Conservation (phyloP, 2,888 invertebrate genomes). For the Cheiracanthium punctorium region DNA sequence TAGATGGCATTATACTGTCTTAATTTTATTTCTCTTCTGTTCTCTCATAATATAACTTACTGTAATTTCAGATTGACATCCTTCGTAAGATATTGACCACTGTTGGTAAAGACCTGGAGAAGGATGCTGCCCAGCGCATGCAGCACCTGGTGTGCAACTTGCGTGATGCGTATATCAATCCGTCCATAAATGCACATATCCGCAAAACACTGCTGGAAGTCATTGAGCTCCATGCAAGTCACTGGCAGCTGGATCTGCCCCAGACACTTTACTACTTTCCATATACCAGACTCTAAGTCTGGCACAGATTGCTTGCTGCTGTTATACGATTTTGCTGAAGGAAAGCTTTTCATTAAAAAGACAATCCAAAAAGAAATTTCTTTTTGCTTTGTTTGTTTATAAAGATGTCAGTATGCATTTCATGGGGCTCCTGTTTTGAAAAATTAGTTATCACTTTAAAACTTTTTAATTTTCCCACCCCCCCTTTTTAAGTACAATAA, state of each 20-base stretch:
- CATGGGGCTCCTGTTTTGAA: too few relatives aligned
- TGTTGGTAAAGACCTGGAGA: slow-evolving; percentile 90
- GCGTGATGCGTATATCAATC: slow-evolving; percentile 88
- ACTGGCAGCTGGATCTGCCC: slow-evolving; percentile 92
- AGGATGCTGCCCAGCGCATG: slow-evolving; percentile 86
- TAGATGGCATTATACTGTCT: too few relatives aligned
- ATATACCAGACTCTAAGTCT: slow-evolving; percentile 70
- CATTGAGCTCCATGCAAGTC: slow-evolving; percentile 91
- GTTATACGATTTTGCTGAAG: neutral
- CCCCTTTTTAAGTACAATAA: too few relatives aligned
- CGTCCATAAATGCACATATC: slow-evolving; percentile 82
- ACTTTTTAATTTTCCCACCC: too few relatives aligned
- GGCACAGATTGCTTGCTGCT: neutral
- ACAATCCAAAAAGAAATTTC: neutral
- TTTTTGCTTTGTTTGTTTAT: neutral
- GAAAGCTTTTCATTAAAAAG: neutral
- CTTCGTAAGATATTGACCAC: slow-evolving; percentile 92
- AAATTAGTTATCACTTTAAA: too few relatives aligned
- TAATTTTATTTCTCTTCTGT: too few relatives aligned
- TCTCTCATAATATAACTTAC: too few relatives aligned
- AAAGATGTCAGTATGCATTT: too few relatives aligned
- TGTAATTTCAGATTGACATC: slow-evolving; percentile 83
- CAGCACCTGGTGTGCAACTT: slow-evolving; percentile 87
- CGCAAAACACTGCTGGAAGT: slow-evolving; percentile 90
- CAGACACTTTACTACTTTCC: slow-evolving; percentile 87